Evolutionary conservation across 1,140 invertebrate species (phyloP).

Genomic region (Mactra quadrangularis): DNA sequence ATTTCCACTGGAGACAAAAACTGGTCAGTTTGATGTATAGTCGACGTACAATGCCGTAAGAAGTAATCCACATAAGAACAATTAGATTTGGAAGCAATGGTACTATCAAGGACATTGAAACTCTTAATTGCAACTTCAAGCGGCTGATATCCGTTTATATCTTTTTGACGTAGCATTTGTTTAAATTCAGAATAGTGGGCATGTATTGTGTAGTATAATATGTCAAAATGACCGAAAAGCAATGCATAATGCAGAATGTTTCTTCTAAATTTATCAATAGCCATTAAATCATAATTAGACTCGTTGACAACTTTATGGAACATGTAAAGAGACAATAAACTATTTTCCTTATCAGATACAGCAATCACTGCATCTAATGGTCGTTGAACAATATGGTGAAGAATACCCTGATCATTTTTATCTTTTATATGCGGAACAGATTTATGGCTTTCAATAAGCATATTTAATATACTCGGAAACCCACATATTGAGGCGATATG

Average conservation of each 20-base stretch:
- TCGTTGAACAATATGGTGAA: conserved; percentile 2
- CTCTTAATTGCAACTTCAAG: background rate
- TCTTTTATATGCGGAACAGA: background rate
- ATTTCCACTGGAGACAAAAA: conserved; percentile 21
- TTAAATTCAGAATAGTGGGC: background rate
- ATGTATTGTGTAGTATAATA: background rate
- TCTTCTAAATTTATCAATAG: conserved; percentile 8
- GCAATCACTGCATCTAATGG: background rate
- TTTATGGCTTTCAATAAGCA: background rate
- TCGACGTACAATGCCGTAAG: background rate
- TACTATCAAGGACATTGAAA: background rate
- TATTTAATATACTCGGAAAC: background rate
- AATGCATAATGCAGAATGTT: conserved; percentile 22
- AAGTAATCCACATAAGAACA: background rate
- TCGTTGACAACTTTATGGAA: background rate
- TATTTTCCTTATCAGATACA: background rate
- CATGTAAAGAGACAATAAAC: background rate
- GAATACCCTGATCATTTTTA: background rate
- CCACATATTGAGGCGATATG: conserved; percentile 1
- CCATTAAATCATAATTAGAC: background rate
- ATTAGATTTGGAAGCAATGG: background rate
- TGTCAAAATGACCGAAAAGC: background rate
- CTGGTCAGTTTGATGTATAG: background rate
- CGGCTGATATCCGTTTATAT: background rate
- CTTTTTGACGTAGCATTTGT: background rate